A percentile compares a stretch with the other conserved stretches of the same genome.
These are phyloP conservation scores for Apocheima hispidaria DNA, from an alignment of 2,888 invertebrate genomes.

Conservation along the genomic window DNA sequence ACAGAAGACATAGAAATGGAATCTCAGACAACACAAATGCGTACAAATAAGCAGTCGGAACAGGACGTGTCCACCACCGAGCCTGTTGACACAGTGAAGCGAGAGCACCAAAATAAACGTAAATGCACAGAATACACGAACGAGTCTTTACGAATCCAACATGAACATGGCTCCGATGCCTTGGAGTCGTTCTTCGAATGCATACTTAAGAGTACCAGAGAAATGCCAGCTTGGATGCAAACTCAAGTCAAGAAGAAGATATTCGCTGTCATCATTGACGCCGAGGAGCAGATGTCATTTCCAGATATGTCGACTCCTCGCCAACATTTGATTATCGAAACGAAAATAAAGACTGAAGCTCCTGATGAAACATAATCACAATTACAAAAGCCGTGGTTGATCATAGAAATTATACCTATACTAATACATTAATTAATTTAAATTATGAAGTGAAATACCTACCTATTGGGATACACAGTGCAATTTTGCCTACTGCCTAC, in stretches of 20 bases:
- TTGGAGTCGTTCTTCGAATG: constrained; percentile 77
- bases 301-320: constrained; percentile 45
- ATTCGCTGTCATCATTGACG: constrained; percentile 76
- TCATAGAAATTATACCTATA: no score
- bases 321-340: constrained; percentile 51
- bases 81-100: constrained; percentile 43
- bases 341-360: constrained; percentile 70
- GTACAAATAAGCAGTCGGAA: constrained; percentile 53
- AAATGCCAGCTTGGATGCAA: constrained; percentile 80
- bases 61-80: constrained; percentile 68
- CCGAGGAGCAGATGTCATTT: constrained; percentile 69
- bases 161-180: constrained; percentile 61
- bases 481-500: no score
- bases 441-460: not conserved
- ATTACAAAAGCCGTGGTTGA: not conserved
- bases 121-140: constrained; percentile 51
- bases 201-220: constrained; percentile 71
- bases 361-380: constrained; percentile 51
- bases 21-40: constrained; percentile 46
- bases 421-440: not conserved
- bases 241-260: constrained; percentile 81
- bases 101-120: constrained; percentile 54
- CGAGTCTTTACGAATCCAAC: constrained; percentile 40
- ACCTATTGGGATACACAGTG: not conserved
- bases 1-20: constrained; percentile 78